Base-by-base conservation (phyloP, 37 sponge, comb jelly and placozoan species). In the Cliona cf. orientalis region DNA sequence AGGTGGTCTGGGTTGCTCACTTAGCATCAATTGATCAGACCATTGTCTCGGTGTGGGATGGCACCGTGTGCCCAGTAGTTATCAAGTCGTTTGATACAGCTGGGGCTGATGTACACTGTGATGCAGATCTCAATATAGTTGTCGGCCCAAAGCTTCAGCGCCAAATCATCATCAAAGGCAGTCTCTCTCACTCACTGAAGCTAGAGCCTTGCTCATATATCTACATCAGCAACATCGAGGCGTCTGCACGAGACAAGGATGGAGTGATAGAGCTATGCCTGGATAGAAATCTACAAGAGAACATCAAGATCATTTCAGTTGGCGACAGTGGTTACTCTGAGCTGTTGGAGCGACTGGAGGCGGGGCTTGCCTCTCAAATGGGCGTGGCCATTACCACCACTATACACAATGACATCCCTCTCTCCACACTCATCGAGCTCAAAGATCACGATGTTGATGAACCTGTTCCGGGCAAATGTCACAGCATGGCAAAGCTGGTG, bases 21-120 rank as follows among this genome's bases (percentile, higher is more conserved):
- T 28, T 53, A 31, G 28, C 36, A 2, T 46, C 72, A 42, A 23
- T 25, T 42, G 41, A 44, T 4, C 42, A 78, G 33, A 41, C 66
- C 1, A 67, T 83, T 31, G 32, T 86, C 19, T 38, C 79, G 3
- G 79, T 86, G 33, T 72, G 79, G 77, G 86, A 86, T 46, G 86
- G 79, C 28, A 86, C 80, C 21, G 31, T 29, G 33, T 42, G 19
- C 2, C 6, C 38, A 2, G 56, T 69, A 3, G 5, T 3, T 33
- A 26, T 19, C 38, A n/a, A 19, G 4, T 2, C 29, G 22, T 21
- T 31, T 25, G 5, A 62, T 28, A 4, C 23, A 12, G 21, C 46
- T 41, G 4, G 6, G 22, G 11, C 3, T 5, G 26, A 43, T 5
- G 55, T 19, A 19, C 17, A 19, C 14, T 19, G 55, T 19, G 17